phyloP scores from a whole-genome alignment of 2,113 vertebrate species.

The Pontoporia blainvillei region DNA sequence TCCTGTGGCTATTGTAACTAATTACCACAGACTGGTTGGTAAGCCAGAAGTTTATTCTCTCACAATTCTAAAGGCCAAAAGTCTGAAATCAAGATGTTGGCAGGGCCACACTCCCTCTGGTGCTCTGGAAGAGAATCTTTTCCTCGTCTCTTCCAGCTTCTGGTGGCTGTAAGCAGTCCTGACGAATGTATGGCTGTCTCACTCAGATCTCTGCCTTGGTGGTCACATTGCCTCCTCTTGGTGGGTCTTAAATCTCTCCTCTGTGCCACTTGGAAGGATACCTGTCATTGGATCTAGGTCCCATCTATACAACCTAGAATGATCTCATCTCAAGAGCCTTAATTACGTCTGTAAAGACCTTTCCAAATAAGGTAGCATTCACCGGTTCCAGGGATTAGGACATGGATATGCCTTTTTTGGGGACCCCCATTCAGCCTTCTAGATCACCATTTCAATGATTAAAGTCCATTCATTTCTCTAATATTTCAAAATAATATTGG shows the following conservation, averaged over 20 bases:
- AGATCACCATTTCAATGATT: background rate
- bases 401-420: background rate
- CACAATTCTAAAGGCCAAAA: background rate
- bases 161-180: background rate
- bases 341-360: background rate
- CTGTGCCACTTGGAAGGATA: background rate
- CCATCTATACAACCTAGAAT: background rate
- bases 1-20: background rate
- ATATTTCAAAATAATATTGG: conserved; percentile 7
- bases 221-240: background rate
- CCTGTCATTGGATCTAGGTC: background rate
- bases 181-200: background rate
- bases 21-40: background rate
- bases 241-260: background rate
- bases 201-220: background rate
- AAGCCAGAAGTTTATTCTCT: background rate
- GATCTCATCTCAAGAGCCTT: background rate
- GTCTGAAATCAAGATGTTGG: background rate
- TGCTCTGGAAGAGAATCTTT: background rate
- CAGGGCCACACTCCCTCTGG: background rate
- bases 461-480: background rate
- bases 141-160: background rate
- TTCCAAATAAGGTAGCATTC: background rate
- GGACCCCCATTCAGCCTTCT: background rate
- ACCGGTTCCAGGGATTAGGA: background rate